Evolutionary conservation across 2,113 vertebrate species (phyloP).

Genomic region (Daubentonia madagascariensis): DNA sequence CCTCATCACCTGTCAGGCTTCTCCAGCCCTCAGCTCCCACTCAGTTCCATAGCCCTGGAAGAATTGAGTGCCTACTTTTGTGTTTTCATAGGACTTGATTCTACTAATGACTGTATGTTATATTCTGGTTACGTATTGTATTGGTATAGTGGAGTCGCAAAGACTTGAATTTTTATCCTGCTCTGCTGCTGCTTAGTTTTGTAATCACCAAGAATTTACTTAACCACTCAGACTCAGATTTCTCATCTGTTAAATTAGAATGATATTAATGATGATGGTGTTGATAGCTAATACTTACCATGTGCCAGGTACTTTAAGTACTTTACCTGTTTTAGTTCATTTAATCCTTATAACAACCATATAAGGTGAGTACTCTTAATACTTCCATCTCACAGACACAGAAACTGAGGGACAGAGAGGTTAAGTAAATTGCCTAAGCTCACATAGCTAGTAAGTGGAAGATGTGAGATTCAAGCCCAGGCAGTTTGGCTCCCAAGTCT

Average conservation of each 20-base stretch:
- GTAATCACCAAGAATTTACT: neutral
- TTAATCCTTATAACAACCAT: neutral
- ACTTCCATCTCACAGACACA: neutral
- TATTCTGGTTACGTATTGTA: neutral
- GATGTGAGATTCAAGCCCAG: neutral
- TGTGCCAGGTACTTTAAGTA: neutral
- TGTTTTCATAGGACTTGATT: neutral
- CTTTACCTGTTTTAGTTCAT: constrained; percentile 10
- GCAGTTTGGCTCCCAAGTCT: neutral
- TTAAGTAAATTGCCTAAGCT: constrained; percentile 4
- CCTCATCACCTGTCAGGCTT: neutral
- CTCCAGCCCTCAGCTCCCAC: neutral
- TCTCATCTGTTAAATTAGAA: constrained; percentile 17
- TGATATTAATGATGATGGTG: neutral
- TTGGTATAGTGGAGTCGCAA: neutral
- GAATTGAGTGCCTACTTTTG: neutral
- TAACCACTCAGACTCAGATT: neutral
- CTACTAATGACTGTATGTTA: neutral
- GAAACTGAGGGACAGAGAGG: neutral
- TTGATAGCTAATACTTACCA: constrained; percentile 7
- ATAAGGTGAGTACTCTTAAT: neutral
- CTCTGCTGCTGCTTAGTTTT: constrained; percentile 2
- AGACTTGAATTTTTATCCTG: neutral
- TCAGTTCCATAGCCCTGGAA: neutral
- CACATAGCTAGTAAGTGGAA: neutral